Evolutionary conservation across 2,113 vertebrate species (phyloP).

Genomic region (Steatornis caripensis): DNA sequence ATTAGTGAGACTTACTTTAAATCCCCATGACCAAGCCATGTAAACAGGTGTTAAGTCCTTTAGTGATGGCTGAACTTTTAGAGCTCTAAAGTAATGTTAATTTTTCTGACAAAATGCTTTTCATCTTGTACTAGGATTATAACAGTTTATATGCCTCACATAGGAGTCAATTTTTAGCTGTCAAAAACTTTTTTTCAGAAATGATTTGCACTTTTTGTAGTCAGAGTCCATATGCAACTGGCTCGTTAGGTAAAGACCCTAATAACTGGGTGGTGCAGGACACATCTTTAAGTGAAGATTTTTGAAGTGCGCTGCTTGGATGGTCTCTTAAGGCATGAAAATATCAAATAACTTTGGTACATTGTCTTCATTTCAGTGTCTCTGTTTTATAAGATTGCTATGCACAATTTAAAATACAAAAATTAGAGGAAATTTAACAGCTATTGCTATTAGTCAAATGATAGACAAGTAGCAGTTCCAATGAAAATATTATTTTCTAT

Average conservation of each 20-base stretch:
- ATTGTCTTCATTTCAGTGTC: background rate
- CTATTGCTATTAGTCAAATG: background rate
- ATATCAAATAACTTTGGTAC: background rate
- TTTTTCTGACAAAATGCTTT: background rate
- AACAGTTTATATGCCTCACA: background rate
- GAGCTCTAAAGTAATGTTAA: background rate
- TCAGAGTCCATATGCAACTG: background rate
- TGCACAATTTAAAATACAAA: background rate
- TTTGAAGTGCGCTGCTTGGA: background rate
- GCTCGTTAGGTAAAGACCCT: background rate
- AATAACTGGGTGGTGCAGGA: background rate
- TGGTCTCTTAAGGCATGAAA: background rate
- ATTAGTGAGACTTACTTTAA: slow-evolving; percentile 17
- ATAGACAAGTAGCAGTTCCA: background rate
- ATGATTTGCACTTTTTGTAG: background rate
- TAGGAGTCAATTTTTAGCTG: background rate
- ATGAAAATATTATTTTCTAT: background rate
- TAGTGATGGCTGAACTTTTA: background rate
- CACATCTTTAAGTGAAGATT: background rate
- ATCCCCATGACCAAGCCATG: background rate
- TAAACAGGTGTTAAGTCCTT: slow-evolving; percentile 9
- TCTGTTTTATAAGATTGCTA: background rate
- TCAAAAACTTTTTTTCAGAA: background rate
- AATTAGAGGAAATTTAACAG: background rate
- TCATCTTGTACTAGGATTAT: background rate